Base-by-base conservation (phyloP, 2,797 vertebrate genomes). In the Pseudochaenichthys georgianus region DNA sequence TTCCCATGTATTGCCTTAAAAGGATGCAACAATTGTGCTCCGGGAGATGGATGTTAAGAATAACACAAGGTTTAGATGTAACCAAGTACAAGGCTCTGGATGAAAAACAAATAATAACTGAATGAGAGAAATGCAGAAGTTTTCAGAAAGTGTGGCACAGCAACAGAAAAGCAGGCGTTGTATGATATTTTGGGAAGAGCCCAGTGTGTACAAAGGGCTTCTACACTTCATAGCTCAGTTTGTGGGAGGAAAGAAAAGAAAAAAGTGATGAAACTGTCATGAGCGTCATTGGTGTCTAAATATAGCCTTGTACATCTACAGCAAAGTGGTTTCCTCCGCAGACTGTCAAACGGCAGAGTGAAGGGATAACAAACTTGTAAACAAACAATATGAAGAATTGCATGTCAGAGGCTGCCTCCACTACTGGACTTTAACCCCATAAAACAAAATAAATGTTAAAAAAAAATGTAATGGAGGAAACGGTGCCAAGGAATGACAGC, bases 241-340 rank as follows among this genome's bases (percentile, higher is more conserved):
- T 76, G 67, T 81, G 62, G 70, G 16, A 50, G 61, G 48, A 70
- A 60, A 54, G 59, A 74, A 73, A 64, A 69, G 15, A 61, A 65
- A 84, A 66, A 83, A 52, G 41, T 50, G 82, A 78, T 76, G 80
- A 85, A 89, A 84, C 75, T 65, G 73, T 82, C 77, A 83, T 81
- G 81, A 76, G 64, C 70, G 51, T 88, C 87, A 85, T 4, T 63
- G 63, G 61, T 48, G 70, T 78, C 88, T 91, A 92, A 92, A 90
- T 87, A 90, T 88, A 93, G 82, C 71, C 10, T 3, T 42, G 67
- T 60, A 70, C 81, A 71, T 85, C 80, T 55, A 51, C 66, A 82
- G 75, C 62, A 65, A 46, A 85, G 84, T 79, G 74, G 74, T 84
- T 89, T 75, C 82, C 88, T 88, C 82, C 64, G 15, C 74, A 84